Evolutionary conservation across 2,888 invertebrate genomes (phyloP).

Genomic region (Dolichomitus sp.): DNA sequence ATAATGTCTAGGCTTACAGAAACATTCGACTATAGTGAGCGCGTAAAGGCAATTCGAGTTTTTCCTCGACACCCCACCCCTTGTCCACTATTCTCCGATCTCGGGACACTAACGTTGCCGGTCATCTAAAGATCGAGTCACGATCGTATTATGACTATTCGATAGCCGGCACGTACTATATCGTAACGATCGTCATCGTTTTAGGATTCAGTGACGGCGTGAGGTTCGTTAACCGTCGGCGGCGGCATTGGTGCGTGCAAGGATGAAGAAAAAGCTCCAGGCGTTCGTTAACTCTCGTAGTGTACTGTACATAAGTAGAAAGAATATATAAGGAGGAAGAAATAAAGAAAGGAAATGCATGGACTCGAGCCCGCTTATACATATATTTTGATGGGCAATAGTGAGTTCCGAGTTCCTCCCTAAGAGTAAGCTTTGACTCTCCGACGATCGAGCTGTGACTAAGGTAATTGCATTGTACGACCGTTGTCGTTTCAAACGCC

Average conservation of each 20-base stretch:
- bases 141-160: conserved; percentile 63
- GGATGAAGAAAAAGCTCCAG: conserved; percentile 34
- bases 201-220: conserved; percentile 43
- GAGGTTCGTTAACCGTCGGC: conserved; percentile 61
- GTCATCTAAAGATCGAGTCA: conserved; percentile 57
- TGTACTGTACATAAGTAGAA: conserved; percentile 32
- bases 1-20: background rate
- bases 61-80: conserved; percentile 48
- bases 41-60: conserved; percentile 59
- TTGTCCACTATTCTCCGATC: conserved; percentile 57
- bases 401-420: conserved; percentile 30
- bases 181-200: conserved; percentile 58
- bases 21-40: conserved; percentile 25
- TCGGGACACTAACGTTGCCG: conserved; percentile 21
- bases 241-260: conserved; percentile 47
- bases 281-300: conserved; percentile 55
- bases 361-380: conserved; percentile 41
- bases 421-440: conserved; percentile 53
- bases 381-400: conserved; percentile 38
- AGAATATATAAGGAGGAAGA: conserved; percentile 28
- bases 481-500: conserved; percentile 85
- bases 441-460: conserved; percentile 69
- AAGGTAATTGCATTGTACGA: conserved; percentile 85
- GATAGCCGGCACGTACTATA: conserved; percentile 55
- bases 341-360: conserved; percentile 53